Percentiles rank a stretch among this genome's conserved stretches.
Evolutionary conservation across 2,113 vertebrate species (phyloP).

Genomic region (Gymnorhina tibicen): DNA sequence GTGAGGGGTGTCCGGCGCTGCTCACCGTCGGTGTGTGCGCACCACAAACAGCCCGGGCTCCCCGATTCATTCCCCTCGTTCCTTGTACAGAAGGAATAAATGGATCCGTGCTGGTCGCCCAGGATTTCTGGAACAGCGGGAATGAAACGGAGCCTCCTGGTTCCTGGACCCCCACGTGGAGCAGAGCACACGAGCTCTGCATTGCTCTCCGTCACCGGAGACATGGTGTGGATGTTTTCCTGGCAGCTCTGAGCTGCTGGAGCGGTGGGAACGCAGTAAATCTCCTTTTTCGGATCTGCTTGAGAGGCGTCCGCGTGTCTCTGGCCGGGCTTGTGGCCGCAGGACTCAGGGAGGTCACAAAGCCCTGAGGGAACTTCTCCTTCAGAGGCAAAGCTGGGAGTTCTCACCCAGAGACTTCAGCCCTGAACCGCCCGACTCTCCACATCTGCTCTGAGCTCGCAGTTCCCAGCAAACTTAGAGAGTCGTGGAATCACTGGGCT

Average conservation of each 20-base stretch:
- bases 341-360: background rate
- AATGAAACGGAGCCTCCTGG: background rate
- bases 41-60: background rate
- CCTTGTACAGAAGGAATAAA: background rate
- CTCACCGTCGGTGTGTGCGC: accelerated
- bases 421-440: accelerated
- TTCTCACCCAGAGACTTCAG: background rate
- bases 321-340: background rate
- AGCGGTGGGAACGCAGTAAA: accelerated
- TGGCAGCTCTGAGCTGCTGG: background rate
- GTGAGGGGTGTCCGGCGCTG: accelerated
- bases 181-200: background rate
- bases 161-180: accelerated
- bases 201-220: accelerated
- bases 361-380: background rate
- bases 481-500: background rate
- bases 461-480: accelerated
- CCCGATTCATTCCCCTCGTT: accelerated
- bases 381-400: background rate
- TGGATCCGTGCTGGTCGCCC: background rate
- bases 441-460: background rate
- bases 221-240: background rate
- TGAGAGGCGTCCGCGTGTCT: background rate
- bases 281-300: accelerated
- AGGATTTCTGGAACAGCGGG: too few species aligned